Base-by-base conservation (phyloP, 2,113 vertebrate species). In the Oryzias curvinotus region DNA sequence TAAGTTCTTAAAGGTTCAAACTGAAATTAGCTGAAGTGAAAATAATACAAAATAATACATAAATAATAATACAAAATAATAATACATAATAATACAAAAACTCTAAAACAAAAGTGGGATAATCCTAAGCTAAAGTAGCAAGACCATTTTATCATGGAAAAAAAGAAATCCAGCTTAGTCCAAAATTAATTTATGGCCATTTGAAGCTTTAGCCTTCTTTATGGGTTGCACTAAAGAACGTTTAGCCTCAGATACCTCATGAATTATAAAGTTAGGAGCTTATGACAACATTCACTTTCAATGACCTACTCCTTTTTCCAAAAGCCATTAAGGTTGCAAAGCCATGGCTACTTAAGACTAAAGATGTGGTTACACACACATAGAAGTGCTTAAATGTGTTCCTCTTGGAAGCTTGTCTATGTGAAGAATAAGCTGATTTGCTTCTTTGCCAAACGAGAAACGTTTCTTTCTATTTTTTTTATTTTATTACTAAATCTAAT, bases 401-500 rank as follows among this genome's bases (percentile, higher is more conserved):
- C 64, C 65, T 62, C 57, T 50, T 75, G 28, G 26, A 73, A 70
- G 49, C 15, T 16, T 6, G 18, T 57, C 25, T 17, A 16, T 50
- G 25, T 42, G 8, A 18, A 65, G 18, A 66, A 75, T 75, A 75
- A 71, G 60, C 42, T 65, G 28, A n/a, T 30, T 59, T 51, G 56
- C 54, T 58, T 65, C 23, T 12, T 62, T 50, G 64, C 59, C 65
- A 71, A 63, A 60, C 45, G 55, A 41, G 41, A 62, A 68, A 56
- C 13, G 26, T 36, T 36, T 36, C 12, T 36, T 36, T 36, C 12
- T 12, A 21, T 49, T 25, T 69, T 54, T 19, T 44, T 66, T 76
- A 77, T 45, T 78, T 23, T 77, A 50, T 52, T 53, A 53, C 52
- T 70, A 76, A 77, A 86, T 81, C 59, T 78, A 83, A 86, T 80